phyloP scores from a whole-genome alignment of 1,140 invertebrate species.

The Bathynomus jamesi region DNA sequence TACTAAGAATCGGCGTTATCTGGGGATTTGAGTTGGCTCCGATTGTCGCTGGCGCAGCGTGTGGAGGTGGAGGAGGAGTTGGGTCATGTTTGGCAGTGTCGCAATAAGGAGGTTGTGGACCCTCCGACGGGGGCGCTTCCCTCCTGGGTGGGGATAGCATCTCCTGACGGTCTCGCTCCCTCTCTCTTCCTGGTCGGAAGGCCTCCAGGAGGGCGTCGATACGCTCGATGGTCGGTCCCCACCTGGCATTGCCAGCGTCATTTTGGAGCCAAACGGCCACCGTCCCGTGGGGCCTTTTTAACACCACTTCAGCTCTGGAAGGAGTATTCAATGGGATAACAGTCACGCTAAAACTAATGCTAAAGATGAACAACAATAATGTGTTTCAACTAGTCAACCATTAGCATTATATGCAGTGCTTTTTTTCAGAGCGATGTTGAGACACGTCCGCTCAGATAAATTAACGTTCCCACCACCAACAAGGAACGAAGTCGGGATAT shows the following conservation, averaged over 20 bases:
- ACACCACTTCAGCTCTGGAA: slow-evolving; percentile 67
- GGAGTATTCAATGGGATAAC: neutral
- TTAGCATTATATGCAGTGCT: too few relatives aligned
- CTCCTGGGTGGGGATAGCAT: slow-evolving; percentile 52
- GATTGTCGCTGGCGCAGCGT: neutral
- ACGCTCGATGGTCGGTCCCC: slow-evolving; percentile 82
- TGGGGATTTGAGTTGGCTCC: neutral
- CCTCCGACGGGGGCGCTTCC: slow-evolving; percentile 16
- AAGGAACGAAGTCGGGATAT: too few relatives aligned
- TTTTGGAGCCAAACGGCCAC: slow-evolving; percentile 91
- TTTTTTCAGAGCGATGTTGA: too few relatives aligned
- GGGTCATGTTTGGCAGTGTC: neutral
- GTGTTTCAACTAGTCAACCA: too few relatives aligned
- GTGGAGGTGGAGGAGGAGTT: neutral
- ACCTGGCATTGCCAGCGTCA: slow-evolving; percentile 70
- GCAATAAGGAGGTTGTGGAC: too few relatives aligned
- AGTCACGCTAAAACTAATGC: neutral
- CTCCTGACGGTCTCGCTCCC: slow-evolving; percentile 66
- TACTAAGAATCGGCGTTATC: neutral
- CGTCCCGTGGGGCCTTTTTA: slow-evolving; percentile 74
- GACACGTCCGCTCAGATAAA: too few relatives aligned
- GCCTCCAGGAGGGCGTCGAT: slow-evolving; percentile 77
- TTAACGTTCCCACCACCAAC: too few relatives aligned
- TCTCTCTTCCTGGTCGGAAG: slow-evolving; percentile 67
- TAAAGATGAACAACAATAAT: too few relatives aligned